A percentile compares a stretch with the other conserved stretches of the same genome.
These are phyloP conservation scores for Monarcha castaneiventris DNA, from an alignment of 2,113 vertebrate genomes.

Conservation along the genomic window DNA sequence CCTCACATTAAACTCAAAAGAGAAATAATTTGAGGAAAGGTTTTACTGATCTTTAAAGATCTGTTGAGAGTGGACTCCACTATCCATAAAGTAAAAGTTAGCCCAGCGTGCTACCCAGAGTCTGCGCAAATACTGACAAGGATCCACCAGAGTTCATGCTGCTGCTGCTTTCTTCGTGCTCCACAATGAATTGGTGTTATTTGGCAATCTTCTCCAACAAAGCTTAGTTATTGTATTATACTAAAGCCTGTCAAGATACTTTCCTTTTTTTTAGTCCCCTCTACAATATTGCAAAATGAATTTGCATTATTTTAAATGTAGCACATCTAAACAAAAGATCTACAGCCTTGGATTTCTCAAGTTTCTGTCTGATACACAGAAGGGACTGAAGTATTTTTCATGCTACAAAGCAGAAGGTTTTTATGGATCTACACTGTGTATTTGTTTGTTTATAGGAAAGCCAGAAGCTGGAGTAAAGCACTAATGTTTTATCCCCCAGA, in stretches of 20 bases:
- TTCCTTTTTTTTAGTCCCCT: not conserved
- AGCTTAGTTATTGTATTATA: not conserved
- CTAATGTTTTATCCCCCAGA: not conserved
- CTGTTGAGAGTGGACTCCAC: not conserved
- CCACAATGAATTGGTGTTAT: not conserved
- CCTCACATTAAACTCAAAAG: not conserved
- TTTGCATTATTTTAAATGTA: not conserved
- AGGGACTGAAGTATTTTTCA: not conserved
- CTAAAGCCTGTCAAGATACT: not conserved
- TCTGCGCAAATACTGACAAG: not conserved
- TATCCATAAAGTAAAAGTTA: not conserved
- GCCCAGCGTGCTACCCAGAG: fast-evolving
- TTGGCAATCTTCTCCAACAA: not conserved
- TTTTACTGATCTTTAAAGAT: not conserved
- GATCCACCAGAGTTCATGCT: not conserved
- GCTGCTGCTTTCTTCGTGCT: not conserved
- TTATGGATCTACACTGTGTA: not conserved
- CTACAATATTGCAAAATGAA: not conserved
- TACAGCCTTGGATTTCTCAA: not conserved
- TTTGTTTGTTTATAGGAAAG: not conserved
- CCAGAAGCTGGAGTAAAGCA: not conserved
- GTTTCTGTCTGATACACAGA: not conserved
- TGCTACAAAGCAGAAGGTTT: not conserved
- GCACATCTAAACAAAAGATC: not conserved
- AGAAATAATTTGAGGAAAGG: not conserved